These are phyloP conservation scores for Melitaea athalia DNA, from an alignment of 2,888 invertebrate genomes.

Conservation along the genomic window DNA sequence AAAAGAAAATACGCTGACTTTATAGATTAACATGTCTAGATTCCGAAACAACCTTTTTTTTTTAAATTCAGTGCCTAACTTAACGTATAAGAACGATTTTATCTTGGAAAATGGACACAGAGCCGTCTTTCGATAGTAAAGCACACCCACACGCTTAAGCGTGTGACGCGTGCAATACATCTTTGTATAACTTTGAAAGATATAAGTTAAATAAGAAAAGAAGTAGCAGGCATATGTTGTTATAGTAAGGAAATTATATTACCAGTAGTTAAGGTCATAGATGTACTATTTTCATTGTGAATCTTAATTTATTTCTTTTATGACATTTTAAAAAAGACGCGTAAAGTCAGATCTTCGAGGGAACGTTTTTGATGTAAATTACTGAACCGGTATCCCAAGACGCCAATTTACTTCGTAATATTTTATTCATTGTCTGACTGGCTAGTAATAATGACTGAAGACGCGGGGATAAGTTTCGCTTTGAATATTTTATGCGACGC, in stretches of 20 bases:
- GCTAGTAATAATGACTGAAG: conserved; percentile 44
- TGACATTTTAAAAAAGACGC: conserved; percentile 8
- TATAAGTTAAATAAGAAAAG: no score
- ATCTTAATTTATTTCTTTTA: background rate
- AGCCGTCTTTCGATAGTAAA: no score
- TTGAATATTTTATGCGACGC: conserved; percentile 42
- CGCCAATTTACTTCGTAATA: conserved; percentile 45
- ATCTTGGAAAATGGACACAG: no score
- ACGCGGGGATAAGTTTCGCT: conserved; percentile 40
- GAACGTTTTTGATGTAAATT: conserved; percentile 38
- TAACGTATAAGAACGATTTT: no score
- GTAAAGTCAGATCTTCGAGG: conserved; percentile 17
- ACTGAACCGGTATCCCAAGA: conserved; percentile 41
- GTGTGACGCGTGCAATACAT: no score
- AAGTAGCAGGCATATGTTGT: no score
- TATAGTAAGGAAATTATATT: background rate
- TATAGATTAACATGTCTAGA: no score
- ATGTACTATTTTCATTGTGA: background rate
- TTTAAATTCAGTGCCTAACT: no score
- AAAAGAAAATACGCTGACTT: no score
- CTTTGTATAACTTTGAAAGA: no score
- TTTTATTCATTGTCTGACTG: conserved; percentile 47
- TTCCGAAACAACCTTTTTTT: no score
- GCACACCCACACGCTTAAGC: no score
- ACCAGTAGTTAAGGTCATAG: background rate